A percentile compares a stretch with the other conserved stretches of the same genome.
These are phyloP conservation scores for Erynnis tages DNA, from an alignment of 2,888 invertebrate species.

Conservation along the genomic window DNA sequence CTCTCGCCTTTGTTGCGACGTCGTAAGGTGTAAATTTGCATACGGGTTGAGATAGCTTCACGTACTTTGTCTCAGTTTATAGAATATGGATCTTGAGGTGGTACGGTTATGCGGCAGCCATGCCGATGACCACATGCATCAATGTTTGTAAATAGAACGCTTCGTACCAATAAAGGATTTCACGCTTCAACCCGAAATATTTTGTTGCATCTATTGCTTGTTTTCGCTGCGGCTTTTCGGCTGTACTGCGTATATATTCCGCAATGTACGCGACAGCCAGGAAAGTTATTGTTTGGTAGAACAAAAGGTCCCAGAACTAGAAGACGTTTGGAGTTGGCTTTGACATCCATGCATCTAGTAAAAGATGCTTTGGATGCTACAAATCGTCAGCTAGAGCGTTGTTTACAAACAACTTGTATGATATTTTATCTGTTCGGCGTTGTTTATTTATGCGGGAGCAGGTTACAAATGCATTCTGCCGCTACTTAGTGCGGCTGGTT, in stretches of 20 bases:
- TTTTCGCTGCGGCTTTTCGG: neutral
- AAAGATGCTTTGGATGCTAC: conserved; percentile 46
- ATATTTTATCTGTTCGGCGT: conserved; percentile 32
- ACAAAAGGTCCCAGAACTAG: conserved; percentile 17
- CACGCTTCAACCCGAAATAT: conserved; percentile 33
- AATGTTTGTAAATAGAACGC: conserved; percentile 80
- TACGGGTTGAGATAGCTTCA: conserved; percentile 35
- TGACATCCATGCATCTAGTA: conserved; percentile 58
- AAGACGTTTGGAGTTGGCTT: conserved; percentile 45
- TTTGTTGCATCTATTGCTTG: conserved; percentile 30
- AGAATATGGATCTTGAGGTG: conserved; percentile 69
- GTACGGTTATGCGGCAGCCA: conserved; percentile 75
- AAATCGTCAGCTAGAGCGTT: conserved; percentile 46
- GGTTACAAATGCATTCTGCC: conserved; percentile 30
- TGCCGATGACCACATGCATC: conserved; percentile 81
- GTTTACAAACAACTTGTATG: conserved; percentile 66
- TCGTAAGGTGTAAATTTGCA: conserved; percentile 44
- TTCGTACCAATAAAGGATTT: conserved; percentile 56
- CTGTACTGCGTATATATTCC: neutral
- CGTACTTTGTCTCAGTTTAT: conserved; percentile 57
- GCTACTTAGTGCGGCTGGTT: conserved; percentile 38
- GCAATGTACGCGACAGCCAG: neutral
- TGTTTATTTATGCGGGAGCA: conserved; percentile 36
- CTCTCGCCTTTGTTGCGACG: conserved; percentile 46
- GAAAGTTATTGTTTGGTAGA: neutral